Evolutionary conservation across 2,888 invertebrate genomes (phyloP), one percentile per base, ranked within the genome.

Genomic region (Hedychridium roseum): DNA sequence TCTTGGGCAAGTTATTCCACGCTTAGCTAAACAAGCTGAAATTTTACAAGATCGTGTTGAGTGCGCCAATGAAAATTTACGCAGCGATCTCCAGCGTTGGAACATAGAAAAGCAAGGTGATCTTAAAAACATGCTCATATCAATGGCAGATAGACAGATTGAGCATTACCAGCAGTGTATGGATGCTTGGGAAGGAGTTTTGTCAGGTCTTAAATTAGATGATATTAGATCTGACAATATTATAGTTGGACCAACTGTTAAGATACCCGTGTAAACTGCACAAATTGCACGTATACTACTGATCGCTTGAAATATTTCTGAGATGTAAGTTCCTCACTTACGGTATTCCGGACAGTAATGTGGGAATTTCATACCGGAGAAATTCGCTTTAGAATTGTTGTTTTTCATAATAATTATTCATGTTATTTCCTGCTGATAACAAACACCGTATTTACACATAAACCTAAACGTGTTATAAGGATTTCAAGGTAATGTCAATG

Each of bases 21-120:
- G 82, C 35, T 63, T 83, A 16, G 76, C 81, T 1, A 83, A 83
- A 57, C 81, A 81, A 42, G 80, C 81, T 0, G 84, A 84, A 65
- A 69, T 80, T 1, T 70, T 82, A 37, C 85, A 85, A 70, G 88
- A 89, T 73, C 83, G 83, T 62, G 78, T 86, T 34, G 87, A 87
- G 70, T 86, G 86, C 66, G 86, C 88, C 0, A 88, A 88, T 70
- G 86, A 88, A 69, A 85, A 87, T 68, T 75, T 89, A 18, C 80
- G 86, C 39, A 86, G 88, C 30, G 88, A 89, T 71, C 76, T 88
- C 50, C 85, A 86, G 40, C 80, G 87, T 46, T 89, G 88, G 88
- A 85, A 86, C 56, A 68, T 79, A 21, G 87, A 86, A 58, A 88
- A 88, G 67, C 84, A 84, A 49, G 78, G 81, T 21, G 87, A 87